Percentiles rank a stretch among this genome's conserved stretches.
phyloP scores from a whole-genome alignment of 2,797 vertebrate species.

The Gambelia wislizenii region DNA sequence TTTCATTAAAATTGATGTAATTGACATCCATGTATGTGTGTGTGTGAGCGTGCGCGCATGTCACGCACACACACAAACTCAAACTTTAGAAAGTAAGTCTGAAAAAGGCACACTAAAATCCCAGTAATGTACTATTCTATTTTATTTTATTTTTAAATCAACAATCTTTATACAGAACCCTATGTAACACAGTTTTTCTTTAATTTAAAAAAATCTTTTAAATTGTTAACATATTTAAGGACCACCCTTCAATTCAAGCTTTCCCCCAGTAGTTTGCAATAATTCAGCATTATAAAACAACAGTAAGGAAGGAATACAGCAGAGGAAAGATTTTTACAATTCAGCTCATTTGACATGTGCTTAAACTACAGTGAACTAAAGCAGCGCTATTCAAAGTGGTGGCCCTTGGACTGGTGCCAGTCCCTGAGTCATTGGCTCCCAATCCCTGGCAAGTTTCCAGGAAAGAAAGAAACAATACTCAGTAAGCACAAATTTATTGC shows the following conservation, averaged over 20 bases:
- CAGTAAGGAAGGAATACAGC: background rate
- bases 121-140: background rate
- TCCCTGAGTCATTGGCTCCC: no score
- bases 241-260: background rate
- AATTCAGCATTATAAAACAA: background rate
- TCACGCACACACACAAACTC: no score
- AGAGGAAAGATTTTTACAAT: background rate
- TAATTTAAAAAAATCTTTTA: no score
- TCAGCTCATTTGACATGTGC: background rate
- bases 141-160: background rate
- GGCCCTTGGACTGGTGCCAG: no score
- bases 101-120: background rate
- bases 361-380: background rate
- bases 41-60: no score
- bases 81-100: background rate
- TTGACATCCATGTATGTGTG: background rate
- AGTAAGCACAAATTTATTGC: no score
- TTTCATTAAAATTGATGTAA: constrained; percentile 2
- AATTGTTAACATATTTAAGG: background rate
- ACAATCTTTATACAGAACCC: background rate
- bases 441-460: no score
- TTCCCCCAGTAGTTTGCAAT: background rate
- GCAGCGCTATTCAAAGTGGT: no score
- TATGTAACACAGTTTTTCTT: background rate
- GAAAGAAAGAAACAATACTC: no score